These are phyloP conservation scores for Oophaga pumilio DNA, from an alignment of 2,113 vertebrate species.

Conservation along the genomic window DNA sequence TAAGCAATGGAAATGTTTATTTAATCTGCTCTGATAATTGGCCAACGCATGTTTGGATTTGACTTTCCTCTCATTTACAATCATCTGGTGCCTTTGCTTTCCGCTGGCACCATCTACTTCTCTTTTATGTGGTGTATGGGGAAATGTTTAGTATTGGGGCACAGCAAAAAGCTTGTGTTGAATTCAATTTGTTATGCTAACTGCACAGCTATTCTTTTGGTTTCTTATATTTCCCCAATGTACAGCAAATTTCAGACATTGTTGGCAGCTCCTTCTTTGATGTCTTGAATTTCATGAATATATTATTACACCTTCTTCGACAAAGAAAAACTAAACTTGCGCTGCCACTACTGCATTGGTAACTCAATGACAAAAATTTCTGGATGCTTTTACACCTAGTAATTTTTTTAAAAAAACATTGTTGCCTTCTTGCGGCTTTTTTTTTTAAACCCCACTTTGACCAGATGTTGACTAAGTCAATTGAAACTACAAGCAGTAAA, in stretches of 20 bases:
- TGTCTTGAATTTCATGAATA: constrained; percentile 38
- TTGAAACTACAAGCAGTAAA: too few relatives aligned
- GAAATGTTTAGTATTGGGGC: constrained; percentile 54
- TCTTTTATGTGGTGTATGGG: constrained; percentile 55
- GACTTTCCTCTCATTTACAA: constrained; percentile 49
- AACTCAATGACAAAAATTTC: not conserved
- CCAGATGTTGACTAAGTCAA: too few relatives aligned
- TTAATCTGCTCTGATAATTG: constrained; percentile 51
- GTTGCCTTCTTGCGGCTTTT: too few relatives aligned
- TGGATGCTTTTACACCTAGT: too few relatives aligned
- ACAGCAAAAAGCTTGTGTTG: constrained; percentile 18
- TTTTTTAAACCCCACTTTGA: too few relatives aligned
- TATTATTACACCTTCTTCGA: not conserved
- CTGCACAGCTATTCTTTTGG: constrained; percentile 33
- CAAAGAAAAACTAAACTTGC: not conserved
- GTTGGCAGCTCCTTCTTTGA: constrained; percentile 26
- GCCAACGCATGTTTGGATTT: constrained; percentile 38
- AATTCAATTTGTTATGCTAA: constrained; percentile 54
- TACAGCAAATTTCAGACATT: constrained; percentile 35
- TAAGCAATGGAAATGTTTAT: constrained; percentile 46
- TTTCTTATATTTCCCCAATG: constrained; percentile 53
- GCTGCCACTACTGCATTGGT: not conserved
- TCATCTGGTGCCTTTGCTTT: constrained; percentile 53
- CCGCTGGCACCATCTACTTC: constrained; percentile 43
- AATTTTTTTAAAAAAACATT: too few relatives aligned